Base-by-base conservation (phyloP, 2,888 invertebrate genomes). In the Geophilus truncorum region DNA sequence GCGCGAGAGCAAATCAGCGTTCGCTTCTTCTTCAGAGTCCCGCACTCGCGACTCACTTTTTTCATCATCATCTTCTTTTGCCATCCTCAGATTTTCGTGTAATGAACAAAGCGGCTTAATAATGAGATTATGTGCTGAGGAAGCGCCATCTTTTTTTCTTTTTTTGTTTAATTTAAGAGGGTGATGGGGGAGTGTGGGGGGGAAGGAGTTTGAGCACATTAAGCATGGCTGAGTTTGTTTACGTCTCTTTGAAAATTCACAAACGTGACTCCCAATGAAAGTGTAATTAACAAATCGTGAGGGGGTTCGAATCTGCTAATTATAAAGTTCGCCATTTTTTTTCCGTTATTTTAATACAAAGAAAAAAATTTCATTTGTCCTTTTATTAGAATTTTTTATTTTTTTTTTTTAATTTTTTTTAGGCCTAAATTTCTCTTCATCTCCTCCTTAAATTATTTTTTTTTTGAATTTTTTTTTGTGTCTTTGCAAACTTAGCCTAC, bases 61-160 rank as follows among this genome's bases (percentile, higher is more conserved):
- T 21, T 57, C 21, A 57, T 21, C 57, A 21, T 51, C 51, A 51
- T 51, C 51, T 12, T 57, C 57, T 57, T 57, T 57, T 23, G 57
- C 57, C 21, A 21, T 57, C 21, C 57, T 21, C 57, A 57, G 57
- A 57, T 78, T 79, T 57, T 30, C 79, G 15, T 34, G 80, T 80
- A 80, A 80, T 80, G 80, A 80, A 80, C 70, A 80, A 80, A 80
- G 75, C 80, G 45, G 80, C 80, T 80, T 80, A 80, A 80, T 80
- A 80, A 80, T 62, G 80, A 80, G 80, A 80, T 80, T 80, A 80
- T 80, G 80, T 80, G 79, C 79, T 78, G 45, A 57, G 51, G 79
- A 79, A 79, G 57, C 57, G 57, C 57, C 57, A 57, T 57, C 21
- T 57, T 57, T 57, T 57, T 57, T 57, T 57, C 21, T 23, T 57